Conservation (phyloP, 2,888 invertebrate species). For the Agriopis aurantiaria region DNA sequence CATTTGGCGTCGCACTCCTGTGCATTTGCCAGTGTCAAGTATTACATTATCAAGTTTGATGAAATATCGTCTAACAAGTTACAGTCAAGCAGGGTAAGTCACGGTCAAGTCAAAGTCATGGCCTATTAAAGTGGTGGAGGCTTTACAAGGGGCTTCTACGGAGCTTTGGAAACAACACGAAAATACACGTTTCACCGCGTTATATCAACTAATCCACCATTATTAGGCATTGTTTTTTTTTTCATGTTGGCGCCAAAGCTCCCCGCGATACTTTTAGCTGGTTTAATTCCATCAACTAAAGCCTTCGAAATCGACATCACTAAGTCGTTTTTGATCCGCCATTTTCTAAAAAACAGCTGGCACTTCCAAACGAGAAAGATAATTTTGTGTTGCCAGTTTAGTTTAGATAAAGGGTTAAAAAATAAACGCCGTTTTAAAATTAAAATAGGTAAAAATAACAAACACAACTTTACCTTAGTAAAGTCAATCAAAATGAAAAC, state of each 20-base stretch:
- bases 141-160: too few relatives aligned
- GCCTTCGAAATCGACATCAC: neutral
- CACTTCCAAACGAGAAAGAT: neutral
- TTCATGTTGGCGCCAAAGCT: neutral
- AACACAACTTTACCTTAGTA: constrained; percentile 27
- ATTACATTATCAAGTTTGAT: too few relatives aligned
- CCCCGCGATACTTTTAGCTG: neutral
- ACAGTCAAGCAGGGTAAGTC: too few relatives aligned
- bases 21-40: too few relatives aligned
- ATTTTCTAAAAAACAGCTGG: neutral
- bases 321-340: neutral
- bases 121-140: too few relatives aligned
- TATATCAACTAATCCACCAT: too few relatives aligned
- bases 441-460: constrained; percentile 4
- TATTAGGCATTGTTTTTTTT: too few relatives aligned
- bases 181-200: too few relatives aligned
- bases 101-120: too few relatives aligned
- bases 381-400: neutral
- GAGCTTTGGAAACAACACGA: too few relatives aligned
- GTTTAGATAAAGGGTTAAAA: neutral
- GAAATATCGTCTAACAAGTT: too few relatives aligned
- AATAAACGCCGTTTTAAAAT: neutral
- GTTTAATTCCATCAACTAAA: neutral
- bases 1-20: too few relatives aligned
- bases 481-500: constrained; percentile 27